Evolutionary conservation across 2,888 invertebrate species (phyloP).

Genomic region (Myathropa florea): DNA sequence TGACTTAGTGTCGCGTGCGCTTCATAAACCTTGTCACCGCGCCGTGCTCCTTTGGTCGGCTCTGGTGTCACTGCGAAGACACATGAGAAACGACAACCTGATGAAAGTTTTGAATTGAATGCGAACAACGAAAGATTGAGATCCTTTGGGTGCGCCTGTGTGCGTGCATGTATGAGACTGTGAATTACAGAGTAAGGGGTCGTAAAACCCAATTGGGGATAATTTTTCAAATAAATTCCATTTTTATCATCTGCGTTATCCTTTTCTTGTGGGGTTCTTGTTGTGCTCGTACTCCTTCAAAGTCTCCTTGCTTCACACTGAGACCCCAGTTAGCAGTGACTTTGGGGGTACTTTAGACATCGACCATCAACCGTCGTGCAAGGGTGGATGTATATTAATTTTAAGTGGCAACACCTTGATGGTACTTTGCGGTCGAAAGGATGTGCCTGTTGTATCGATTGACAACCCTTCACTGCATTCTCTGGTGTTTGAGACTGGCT

Average conservation of each 20-base stretch:
- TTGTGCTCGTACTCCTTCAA: too few relatives aligned
- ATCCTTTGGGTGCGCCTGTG: neutral
- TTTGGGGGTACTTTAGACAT: slow-evolving; percentile 4
- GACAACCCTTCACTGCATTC: neutral
- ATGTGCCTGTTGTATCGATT: neutral
- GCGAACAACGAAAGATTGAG: neutral
- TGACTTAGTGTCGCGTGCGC: neutral
- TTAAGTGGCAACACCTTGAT: slow-evolving; percentile 18
- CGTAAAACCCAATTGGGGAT: slow-evolving; percentile 53
- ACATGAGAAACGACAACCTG: neutral
- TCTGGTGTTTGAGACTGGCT: neutral
- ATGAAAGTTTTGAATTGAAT: neutral
- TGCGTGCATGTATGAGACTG: slow-evolving; percentile 11
- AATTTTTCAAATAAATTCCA: slow-evolving; percentile 65
- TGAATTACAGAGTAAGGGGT: slow-evolving; percentile 22
- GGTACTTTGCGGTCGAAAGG: slow-evolving; percentile 3
- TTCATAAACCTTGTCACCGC: neutral
- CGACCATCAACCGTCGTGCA: neutral
- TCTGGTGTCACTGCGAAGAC: neutral
- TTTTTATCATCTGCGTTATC: slow-evolving; percentile 32
- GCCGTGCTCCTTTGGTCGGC: neutral
- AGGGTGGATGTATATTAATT: slow-evolving; percentile 1
- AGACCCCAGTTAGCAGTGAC: slow-evolving; percentile 12
- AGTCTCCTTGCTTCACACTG: neutral
- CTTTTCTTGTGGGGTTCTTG: neutral